Evolutionary conservation across 2,797 vertebrate species (phyloP), one percentile per base, ranked within the genome.

Genomic region (Rhodeus uyekii): DNA sequence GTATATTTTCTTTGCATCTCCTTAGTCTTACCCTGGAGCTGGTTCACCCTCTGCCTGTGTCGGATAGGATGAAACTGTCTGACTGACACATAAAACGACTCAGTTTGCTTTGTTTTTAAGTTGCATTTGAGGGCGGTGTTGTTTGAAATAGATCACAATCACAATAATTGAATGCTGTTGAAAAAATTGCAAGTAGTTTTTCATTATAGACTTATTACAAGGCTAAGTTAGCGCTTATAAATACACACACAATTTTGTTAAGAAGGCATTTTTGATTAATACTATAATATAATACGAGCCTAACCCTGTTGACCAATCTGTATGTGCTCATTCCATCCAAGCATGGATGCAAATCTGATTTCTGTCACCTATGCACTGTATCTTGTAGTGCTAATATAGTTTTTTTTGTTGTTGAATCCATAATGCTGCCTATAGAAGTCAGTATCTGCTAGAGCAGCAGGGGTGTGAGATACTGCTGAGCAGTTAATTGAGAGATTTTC

Each of bases 401-500:
- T 81, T 67, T 38, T 53, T 19, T 46, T 48, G n/a, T 48, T 53
- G 46, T 32, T 9, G 44, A 76, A 76, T 76, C 73, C 38, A 82
- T 82, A 82, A 76, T 46, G 64, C 27, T 82, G 48, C 63, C 73
- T 82, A 75, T 81, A 81, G 46, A 27, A 81, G 24, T 8, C 18
- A 10, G 73, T 76, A 76, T 82, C 73, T 76, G 63, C 38, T 60
- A 8, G 38, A 76, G 27, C 81, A 82, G 81, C 81, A 76, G 81
- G 81, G 64, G 81, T 67, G 72, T 46, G 63, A 69, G 63, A 16
- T 34, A 67, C 81, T 82, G 81, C 81, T 76, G 50, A 82, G 81
- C 81, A 61, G 81, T 61, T 82, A 76, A 82, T 82, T 82, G 81
- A 76, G 81, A 82, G 81, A 76, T 76, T 82, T 82, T 76, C 81